phyloP scores from a whole-genome alignment of 2,113 vertebrate species.

The Odontophorus gujanensis region DNA sequence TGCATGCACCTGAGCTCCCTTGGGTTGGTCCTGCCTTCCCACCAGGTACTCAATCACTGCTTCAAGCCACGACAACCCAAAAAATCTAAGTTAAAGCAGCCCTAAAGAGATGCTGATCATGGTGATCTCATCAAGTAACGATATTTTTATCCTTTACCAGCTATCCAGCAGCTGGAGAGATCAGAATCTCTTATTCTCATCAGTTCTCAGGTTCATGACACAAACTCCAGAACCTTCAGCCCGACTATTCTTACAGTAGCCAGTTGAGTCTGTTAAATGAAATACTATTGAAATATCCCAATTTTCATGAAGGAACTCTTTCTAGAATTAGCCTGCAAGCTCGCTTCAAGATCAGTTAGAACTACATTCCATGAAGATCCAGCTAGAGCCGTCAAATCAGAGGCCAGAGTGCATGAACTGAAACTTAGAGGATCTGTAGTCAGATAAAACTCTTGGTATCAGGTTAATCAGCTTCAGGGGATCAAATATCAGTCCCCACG shows the following conservation, averaged over 20 bases:
- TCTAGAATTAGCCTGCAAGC: neutral
- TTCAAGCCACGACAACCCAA: too few species aligned
- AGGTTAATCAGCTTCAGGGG: neutral
- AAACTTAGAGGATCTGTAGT: neutral
- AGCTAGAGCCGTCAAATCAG: neutral
- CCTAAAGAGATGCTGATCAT: neutral
- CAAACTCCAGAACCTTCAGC: neutral
- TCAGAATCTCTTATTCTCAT: neutral
- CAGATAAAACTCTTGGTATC: neutral
- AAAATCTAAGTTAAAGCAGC: neutral
- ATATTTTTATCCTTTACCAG: neutral
- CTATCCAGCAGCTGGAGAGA: neutral
- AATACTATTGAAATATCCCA: neutral
- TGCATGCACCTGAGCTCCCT: too few species aligned
- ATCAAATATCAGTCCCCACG: neutral
- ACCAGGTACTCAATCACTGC: too few species aligned
- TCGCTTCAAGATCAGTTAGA: neutral
- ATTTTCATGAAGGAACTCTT: neutral
- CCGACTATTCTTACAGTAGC: neutral
- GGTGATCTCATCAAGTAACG: neutral
- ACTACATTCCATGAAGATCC: neutral
- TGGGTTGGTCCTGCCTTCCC: too few species aligned
- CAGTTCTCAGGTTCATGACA: neutral
- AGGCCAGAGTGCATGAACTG: neutral
- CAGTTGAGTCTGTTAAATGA: neutral